These are phyloP conservation scores for Drosophila ambigua DNA, from an alignment of 1,140 invertebrate species.

Conservation along the genomic window DNA sequence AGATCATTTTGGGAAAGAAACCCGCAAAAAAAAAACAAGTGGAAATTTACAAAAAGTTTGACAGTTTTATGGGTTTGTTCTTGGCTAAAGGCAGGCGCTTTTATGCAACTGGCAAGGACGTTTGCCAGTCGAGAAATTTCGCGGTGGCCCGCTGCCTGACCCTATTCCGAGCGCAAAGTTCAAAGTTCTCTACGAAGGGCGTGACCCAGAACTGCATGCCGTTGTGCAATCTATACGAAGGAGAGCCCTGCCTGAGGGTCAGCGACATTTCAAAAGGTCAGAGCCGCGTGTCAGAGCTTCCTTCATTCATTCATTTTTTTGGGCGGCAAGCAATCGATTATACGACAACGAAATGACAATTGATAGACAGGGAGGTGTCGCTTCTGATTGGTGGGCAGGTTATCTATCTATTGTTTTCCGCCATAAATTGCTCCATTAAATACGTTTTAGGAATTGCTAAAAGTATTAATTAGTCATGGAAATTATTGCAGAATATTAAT, in stretches of 20 bases:
- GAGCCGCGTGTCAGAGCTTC: not conserved
- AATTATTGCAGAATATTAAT: too few relatives aligned
- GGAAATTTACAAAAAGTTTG: constrained; percentile 35
- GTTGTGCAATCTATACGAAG: constrained; percentile 8
- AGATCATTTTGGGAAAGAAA: not conserved
- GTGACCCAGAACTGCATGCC: constrained; percentile 3
- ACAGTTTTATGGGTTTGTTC: constrained; percentile 70
- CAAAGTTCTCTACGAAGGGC: constrained; percentile 51
- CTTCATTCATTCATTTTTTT: constrained; percentile 6
- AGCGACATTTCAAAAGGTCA: constrained; percentile 19
- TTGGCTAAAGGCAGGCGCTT: constrained; percentile 14
- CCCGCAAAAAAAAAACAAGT: not conserved
- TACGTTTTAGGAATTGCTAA: too few relatives aligned
- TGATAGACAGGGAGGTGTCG: not conserved
- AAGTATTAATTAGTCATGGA: too few relatives aligned
- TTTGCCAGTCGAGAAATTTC: not conserved
- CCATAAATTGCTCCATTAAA: too few relatives aligned
- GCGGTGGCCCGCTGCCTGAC: not conserved
- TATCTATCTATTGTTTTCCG: too few relatives aligned
- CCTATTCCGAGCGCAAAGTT: constrained; percentile 33
- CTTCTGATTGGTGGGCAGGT: not conserved
- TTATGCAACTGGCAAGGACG: constrained; percentile 27
- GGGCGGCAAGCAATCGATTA: constrained; percentile 15
- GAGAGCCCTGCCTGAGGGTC: constrained; percentile 1
- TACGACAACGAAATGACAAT: not conserved